phyloP scores from a whole-genome alignment of 1,140 invertebrate genomes.

The Brachionus manjavacas region DNA sequence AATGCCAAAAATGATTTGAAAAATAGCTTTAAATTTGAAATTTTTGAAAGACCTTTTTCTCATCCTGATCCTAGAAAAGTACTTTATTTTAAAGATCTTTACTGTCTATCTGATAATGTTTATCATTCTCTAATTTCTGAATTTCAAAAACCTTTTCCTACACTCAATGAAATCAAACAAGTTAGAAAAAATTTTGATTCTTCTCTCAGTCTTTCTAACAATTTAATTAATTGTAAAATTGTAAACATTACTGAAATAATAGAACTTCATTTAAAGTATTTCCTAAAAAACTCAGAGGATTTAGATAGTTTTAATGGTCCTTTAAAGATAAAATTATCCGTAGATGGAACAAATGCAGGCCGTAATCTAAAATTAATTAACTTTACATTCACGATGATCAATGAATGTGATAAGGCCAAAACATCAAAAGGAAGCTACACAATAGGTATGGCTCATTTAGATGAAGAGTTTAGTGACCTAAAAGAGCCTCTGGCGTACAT shows the following conservation, averaged over 20 bases:
- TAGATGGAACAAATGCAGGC: background rate
- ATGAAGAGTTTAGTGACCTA: background rate
- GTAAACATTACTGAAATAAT: background rate
- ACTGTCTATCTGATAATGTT: too few relatives aligned
- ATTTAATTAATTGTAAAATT: background rate
- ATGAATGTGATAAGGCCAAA: background rate
- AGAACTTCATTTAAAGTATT: background rate
- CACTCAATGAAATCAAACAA: background rate
- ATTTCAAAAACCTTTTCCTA: background rate
- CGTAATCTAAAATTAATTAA: background rate
- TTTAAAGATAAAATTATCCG: background rate
- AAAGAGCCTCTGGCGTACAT: background rate
- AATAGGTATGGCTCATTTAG: background rate
- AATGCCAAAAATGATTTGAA: too few relatives aligned
- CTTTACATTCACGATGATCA: background rate
- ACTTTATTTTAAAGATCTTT: too few relatives aligned
- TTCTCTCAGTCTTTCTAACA: background rate
- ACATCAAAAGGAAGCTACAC: background rate
- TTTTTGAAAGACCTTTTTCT: too few relatives aligned
- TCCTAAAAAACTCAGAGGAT: background rate
- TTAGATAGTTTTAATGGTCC: background rate
- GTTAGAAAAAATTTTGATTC: background rate
- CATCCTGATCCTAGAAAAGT: too few relatives aligned
- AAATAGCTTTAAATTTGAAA: too few relatives aligned
- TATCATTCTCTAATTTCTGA: background rate